Evolutionary conservation across 1,140 invertebrate genomes (phyloP).

Genomic region (Monochamus saltuarius): DNA sequence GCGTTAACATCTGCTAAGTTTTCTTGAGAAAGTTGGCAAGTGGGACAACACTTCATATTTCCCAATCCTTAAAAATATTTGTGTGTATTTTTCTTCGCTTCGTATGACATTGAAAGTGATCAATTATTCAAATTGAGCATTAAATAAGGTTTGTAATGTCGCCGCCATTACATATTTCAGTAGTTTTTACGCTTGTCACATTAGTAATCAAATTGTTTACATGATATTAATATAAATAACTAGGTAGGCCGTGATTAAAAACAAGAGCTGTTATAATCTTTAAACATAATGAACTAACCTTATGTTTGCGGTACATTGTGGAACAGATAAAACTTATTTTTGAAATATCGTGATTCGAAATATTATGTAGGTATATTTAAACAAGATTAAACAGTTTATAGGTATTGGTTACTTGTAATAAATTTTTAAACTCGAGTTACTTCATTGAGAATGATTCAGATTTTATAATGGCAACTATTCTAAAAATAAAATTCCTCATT

Average conservation of each 20-base stretch:
- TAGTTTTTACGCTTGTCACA: neutral
- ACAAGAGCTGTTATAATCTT: too few species aligned
- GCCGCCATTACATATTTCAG: constrained; percentile 15
- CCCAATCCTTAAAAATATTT: constrained; percentile 31
- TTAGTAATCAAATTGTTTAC: neutral
- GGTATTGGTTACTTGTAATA: too few species aligned
- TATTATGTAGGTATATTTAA: too few species aligned
- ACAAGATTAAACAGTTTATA: too few species aligned
- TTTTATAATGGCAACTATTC: too few species aligned
- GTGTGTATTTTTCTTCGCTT: constrained; percentile 25
- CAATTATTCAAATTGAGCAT: constrained; percentile 29
- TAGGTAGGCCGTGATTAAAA: neutral
- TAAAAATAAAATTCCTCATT: too few species aligned
- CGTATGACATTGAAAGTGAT: constrained; percentile 37
- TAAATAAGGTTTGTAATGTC: constrained; percentile 14
- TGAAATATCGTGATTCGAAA: too few species aligned
- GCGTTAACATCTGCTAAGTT: constrained; percentile 25
- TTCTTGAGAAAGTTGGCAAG: constrained; percentile 30
- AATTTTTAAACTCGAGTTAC: too few species aligned
- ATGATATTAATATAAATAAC: constrained; percentile 4
- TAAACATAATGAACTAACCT: too few species aligned
- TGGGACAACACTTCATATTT: constrained; percentile 37
- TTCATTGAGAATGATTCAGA: too few species aligned
- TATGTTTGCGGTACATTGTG: too few species aligned
- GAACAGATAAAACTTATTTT: too few species aligned